Percentiles rank a stretch among this genome's conserved stretches.
Conservation (phyloP, 2,113 vertebrate genomes). For the Gambusia holbrooki region DNA sequence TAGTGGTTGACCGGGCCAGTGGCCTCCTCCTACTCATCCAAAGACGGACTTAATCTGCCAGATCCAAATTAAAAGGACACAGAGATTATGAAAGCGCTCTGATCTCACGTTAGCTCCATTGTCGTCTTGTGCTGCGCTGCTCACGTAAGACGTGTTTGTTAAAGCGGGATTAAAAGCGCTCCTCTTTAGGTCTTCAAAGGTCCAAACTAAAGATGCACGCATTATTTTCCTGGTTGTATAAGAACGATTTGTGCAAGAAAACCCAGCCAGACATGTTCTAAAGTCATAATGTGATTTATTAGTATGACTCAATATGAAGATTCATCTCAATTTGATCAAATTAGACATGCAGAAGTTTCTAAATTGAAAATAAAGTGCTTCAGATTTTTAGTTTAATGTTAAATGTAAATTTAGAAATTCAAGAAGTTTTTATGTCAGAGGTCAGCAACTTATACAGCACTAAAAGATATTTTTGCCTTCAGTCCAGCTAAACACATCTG, state of each 20-base stretch:
- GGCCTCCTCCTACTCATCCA: slow-evolving; percentile 2
- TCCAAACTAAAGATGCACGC: slow-evolving; percentile 20
- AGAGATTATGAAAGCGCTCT: slow-evolving; percentile 39
- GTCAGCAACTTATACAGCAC: too few relatives aligned
- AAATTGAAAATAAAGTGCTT: too few relatives aligned
- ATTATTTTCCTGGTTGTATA: slow-evolving; percentile 17
- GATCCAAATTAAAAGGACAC: slow-evolving; percentile 22
- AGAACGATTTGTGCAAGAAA: neutral
- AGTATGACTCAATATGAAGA: neutral
- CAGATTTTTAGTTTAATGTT: neutral
- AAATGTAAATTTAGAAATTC: neutral
- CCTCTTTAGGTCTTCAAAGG: slow-evolving; percentile 45
- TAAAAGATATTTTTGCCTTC: too few relatives aligned
- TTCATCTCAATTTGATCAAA: neutral
- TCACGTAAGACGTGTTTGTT: slow-evolving; percentile 47
- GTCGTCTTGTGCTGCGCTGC: neutral
- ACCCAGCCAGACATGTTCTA: neutral
- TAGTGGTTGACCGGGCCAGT: neutral
- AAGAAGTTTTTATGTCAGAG: too few relatives aligned
- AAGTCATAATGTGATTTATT: neutral
- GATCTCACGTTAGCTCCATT: slow-evolving; percentile 34
- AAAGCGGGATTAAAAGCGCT: slow-evolving; percentile 58
- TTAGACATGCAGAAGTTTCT: neutral
- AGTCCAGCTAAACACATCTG: too few relatives aligned
- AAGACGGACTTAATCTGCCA: neutral